phyloP scores from a whole-genome alignment of 2,113 vertebrate genomes.

The Ailurus styani region DNA sequence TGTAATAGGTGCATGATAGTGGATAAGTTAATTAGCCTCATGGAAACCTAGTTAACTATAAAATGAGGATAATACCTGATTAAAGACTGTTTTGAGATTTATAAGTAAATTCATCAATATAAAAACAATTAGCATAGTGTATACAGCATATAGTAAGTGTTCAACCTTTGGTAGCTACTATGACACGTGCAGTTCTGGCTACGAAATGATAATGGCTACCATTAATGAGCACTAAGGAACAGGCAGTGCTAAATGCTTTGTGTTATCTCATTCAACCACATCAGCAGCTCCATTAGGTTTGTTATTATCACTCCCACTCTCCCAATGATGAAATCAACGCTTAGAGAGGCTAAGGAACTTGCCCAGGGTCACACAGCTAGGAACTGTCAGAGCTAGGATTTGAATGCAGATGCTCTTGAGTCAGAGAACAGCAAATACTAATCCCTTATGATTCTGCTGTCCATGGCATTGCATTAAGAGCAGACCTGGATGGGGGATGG shows the following conservation, averaged over 20 bases:
- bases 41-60: fast-evolving
- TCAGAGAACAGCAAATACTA: neutral
- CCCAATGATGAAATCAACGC: neutral
- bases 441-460: neutral
- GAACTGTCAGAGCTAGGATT: neutral
- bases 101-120: neutral
- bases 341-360: neutral
- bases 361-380: neutral
- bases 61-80: neutral
- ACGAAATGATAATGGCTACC: no score
- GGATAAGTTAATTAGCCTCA: neutral
- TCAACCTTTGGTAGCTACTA: neutral
- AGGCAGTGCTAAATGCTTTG: neutral
- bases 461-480: fast-evolving
- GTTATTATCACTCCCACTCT: neutral
- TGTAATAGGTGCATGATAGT: neutral
- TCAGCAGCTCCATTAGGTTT: neutral
- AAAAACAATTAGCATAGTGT: neutral
- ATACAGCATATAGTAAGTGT: neutral
- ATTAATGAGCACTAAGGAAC: neutral
- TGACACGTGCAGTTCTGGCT: neutral
- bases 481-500: neutral
- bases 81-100: neutral
- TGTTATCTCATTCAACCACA: neutral
- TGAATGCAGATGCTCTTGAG: neutral